Evolutionary conservation across 2,113 vertebrate species (phyloP).

Genomic region (Paracanthobrama guichenoti): DNA sequence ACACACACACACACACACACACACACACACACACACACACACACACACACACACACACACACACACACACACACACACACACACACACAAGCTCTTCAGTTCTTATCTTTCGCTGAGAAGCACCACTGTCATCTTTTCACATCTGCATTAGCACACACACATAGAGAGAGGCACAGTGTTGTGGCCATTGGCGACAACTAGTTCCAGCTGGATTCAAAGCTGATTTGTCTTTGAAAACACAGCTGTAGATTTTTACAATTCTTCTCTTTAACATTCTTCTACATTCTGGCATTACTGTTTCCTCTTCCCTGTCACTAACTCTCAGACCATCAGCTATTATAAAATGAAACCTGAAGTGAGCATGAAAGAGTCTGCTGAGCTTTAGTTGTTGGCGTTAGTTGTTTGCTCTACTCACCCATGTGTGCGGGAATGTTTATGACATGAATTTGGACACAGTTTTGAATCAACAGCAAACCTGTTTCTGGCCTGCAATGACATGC

Average conservation of each 20-base stretch:
- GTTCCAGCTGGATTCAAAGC: conserved; percentile 75
- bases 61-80: conserved; percentile 6
- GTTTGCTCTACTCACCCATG: background rate
- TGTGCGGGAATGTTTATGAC: background rate
- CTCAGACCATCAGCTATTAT: background rate
- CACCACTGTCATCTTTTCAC: conserved; percentile 38
- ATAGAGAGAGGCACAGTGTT: conserved; percentile 65
- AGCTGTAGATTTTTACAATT: conserved; percentile 22
- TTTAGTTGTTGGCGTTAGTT: background rate
- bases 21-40: conserved; percentile 1
- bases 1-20: conserved; percentile 19
- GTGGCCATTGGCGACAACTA: conserved; percentile 73
- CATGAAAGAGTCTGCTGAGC: conserved; percentile 2
- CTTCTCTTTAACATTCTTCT: conserved; percentile 1
- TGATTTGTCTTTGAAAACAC: conserved; percentile 49
- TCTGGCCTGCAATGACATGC: background rate
- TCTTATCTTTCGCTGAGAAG: conserved; percentile 63
- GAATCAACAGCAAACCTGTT: background rate
- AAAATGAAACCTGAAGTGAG: background rate
- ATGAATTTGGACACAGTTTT: background rate
- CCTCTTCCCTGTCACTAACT: background rate
- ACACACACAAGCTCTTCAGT: background rate
- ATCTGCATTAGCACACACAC: conserved; percentile 34
- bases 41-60: conserved; percentile 15
- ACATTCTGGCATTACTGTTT: background rate